Evolutionary conservation across 2,113 vertebrate genomes (phyloP).

Genomic region (Chauna torquata): DNA sequence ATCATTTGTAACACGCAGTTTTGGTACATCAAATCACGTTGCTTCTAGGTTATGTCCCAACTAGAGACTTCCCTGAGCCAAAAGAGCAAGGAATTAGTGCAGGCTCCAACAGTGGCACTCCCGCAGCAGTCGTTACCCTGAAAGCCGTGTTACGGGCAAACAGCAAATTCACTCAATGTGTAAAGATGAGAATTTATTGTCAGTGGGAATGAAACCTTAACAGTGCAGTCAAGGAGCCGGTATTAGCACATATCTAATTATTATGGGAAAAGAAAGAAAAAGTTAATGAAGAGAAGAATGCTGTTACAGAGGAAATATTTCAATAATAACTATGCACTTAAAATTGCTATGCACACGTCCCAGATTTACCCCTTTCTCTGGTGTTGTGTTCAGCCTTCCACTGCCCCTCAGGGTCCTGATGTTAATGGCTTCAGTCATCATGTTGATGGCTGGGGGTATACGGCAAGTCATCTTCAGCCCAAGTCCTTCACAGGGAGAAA

Average conservation of each 20-base stretch:
- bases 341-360: neutral
- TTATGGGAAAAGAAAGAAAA: neutral
- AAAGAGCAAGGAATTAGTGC: neutral
- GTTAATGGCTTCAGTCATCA: neutral
- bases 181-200: neutral
- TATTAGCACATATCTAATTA: neutral
- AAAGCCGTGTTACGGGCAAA: neutral
- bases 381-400: neutral
- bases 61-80: neutral
- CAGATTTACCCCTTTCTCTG: neutral
- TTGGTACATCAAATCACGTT: neutral
- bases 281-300: neutral
- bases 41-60: neutral
- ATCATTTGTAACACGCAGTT: neutral
- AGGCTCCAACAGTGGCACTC: neutral
- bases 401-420: neutral
- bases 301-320: neutral
- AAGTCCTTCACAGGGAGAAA: neutral
- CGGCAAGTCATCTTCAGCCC: neutral
- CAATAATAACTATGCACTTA: neutral
- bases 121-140: neutral
- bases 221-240: neutral
- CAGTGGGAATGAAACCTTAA: neutral
- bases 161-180: neutral
- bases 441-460: neutral